phyloP scores from a whole-genome alignment of 2,888 invertebrate species.

The Lymantria dispar region DNA sequence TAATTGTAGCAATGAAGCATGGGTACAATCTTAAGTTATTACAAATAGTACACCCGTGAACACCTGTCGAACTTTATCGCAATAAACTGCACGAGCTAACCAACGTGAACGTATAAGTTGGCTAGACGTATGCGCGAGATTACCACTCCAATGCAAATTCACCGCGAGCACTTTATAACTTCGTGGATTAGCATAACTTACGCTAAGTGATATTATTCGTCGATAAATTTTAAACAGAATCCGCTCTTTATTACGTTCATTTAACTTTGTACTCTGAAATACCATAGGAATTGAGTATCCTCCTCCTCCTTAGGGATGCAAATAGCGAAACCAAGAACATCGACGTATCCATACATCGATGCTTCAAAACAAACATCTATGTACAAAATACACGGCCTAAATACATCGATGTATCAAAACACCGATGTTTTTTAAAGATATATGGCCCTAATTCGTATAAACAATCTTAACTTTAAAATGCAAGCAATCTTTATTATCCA shows the following conservation, averaged over 20 bases:
- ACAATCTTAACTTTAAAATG: no score
- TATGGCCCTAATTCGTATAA: no score
- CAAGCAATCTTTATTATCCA: no score
- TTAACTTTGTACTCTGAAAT: not conserved
- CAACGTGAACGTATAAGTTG: constrained; percentile 16
- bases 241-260: not conserved
- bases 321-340: no score
- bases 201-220: not conserved
- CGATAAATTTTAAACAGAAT: not conserved
- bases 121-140: constrained; percentile 24
- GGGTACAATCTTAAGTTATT: not conserved
- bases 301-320: no score
- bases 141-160: constrained; percentile 36
- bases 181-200: constrained; percentile 11
- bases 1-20: no score
- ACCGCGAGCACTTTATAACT: constrained; percentile 32
- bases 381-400: no score
- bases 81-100: constrained; percentile 23
- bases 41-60: not conserved
- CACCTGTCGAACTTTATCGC: constrained; percentile 9
- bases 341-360: no score
- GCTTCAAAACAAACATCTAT: no score
- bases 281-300: no score
- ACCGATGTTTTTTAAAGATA: no score
- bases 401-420: no score